Base-by-base conservation (phyloP, 2,888 invertebrate genomes). In the Andrena trimmerana region DNA sequence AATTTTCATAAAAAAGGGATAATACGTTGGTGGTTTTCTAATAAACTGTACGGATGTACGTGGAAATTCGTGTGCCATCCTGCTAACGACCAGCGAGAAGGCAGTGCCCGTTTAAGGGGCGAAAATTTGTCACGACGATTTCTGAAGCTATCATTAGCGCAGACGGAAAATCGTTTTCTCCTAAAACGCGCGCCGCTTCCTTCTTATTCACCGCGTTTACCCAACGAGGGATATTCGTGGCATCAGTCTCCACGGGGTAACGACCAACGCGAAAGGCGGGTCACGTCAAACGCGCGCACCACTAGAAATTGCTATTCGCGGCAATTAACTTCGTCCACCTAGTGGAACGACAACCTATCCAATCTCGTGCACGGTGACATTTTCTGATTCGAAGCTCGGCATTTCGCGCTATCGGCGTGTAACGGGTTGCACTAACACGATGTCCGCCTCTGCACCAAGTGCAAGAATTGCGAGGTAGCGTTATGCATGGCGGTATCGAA, bases 321-420 rank as follows among this genome's bases (percentile, higher is more conserved):
- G 78, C 85, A 88, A 88, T 89, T 88, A 86, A 83, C 76, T 75
- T 71, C 52, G 74, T 63, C 66, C 71, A 85, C 60, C 69, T 73
- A 73, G 78, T 78, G 69, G 76, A 81, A 81, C 72, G 78, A 59
- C 76, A 75, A 48, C 66, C 69, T 62, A 78, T 83, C 83, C 78
- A 83, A 83, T 83, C 78, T 83, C 72, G 60, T 54, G 20, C 66
- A 31, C 71, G 71, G 76, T 83, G 78, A 78, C 83, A 57, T 72
- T 83, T 83, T 78, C 73, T 70, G 72, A 82, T 73, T 78, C 78
- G 69, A 73, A 50, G 65, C 65, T 20, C 57, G 67, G 69, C 59
- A 57, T 72, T 72, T 57, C 71, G 57, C 42, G 78, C 71, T 79
- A 74, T 70, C 69, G 66, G 59, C 57, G 54, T 70, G 73, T 67